These are phyloP conservation scores for Muntiacus muntjak DNA, from an alignment of 2,113 vertebrate species.

Conservation along the genomic window DNA sequence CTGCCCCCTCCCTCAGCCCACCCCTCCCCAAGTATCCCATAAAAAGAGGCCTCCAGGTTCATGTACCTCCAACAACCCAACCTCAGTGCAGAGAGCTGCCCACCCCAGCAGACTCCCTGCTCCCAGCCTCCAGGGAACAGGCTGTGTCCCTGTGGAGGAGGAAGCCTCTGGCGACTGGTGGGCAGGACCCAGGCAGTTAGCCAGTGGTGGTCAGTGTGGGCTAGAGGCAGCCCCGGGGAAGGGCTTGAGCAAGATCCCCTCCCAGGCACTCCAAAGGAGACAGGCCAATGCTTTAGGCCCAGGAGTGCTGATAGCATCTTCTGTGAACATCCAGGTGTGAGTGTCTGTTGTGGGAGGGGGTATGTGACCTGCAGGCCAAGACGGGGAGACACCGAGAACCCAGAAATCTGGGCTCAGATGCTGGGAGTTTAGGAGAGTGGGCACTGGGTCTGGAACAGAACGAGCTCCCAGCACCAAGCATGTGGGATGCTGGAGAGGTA, in stretches of 20 bases:
- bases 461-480: background rate
- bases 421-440: background rate
- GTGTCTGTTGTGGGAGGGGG: background rate
- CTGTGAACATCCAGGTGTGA: background rate
- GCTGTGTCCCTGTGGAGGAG: background rate
- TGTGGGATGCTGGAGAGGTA: fast-evolving
- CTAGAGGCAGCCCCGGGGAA: background rate
- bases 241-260: background rate
- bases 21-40: background rate
- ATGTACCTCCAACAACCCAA: background rate
- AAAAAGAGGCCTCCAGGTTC: background rate
- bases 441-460: background rate
- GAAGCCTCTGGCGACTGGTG: background rate
- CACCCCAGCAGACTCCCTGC: background rate
- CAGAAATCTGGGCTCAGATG: background rate
- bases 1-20: background rate
- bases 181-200: background rate
- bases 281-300: background rate
- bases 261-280: background rate
- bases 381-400: background rate
- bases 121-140: background rate
- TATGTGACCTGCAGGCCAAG: background rate
- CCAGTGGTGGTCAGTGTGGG: background rate
- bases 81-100: background rate
- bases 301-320: background rate